phyloP scores from a whole-genome alignment of 2,797 vertebrate genomes.

The Falco columbarius region DNA sequence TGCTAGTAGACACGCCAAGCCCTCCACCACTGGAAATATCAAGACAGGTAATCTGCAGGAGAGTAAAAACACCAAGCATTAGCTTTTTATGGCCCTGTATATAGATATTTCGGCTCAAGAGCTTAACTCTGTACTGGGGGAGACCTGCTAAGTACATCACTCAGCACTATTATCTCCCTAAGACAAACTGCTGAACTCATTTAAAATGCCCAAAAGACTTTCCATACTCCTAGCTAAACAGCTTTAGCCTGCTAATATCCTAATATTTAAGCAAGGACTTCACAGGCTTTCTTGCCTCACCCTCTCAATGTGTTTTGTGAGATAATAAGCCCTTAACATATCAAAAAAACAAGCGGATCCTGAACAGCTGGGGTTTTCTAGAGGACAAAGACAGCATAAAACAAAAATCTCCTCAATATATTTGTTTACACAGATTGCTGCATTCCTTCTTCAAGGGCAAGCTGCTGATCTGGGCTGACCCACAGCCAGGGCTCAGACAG shows the following conservation, averaged over 20 bases:
- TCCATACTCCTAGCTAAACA: neutral
- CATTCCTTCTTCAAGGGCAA: neutral
- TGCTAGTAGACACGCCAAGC: conserved; percentile 78
- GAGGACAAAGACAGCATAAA: neutral
- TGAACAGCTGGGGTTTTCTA: neutral
- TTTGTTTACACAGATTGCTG: neutral
- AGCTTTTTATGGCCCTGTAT: neutral
- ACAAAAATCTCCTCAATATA: neutral
- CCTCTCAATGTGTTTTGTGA: neutral
- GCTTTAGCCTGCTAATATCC: neutral
- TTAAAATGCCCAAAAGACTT: neutral
- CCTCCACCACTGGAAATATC: conserved; percentile 81
- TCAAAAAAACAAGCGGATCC: neutral
- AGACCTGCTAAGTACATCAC: neutral
- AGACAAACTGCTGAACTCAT: neutral
- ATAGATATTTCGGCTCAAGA: neutral
- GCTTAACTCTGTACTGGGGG: neutral
- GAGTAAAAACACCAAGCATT: neutral
- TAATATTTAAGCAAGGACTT: neutral
- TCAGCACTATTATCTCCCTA: neutral
- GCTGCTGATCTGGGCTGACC: neutral
- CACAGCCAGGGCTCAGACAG: neutral
- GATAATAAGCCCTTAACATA: neutral
- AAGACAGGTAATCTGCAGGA: conserved; percentile 77
- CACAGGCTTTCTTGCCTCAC: neutral